Evolutionary conservation across 2,888 invertebrate species (phyloP), one percentile per base, ranked within the genome.

Genomic region (Drosophila fungiperda): DNA sequence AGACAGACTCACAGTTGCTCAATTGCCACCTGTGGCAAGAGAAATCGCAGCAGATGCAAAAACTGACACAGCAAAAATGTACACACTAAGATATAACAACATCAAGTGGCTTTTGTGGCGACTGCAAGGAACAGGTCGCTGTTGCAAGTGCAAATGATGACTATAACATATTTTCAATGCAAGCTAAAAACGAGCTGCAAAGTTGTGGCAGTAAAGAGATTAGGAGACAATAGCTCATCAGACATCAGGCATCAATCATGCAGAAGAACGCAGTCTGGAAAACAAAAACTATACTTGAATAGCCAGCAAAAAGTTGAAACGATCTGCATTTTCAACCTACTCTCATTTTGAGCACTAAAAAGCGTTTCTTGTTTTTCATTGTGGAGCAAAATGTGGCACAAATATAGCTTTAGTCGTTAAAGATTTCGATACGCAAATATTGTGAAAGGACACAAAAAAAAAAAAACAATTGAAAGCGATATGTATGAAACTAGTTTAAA

Each of bases 211-310:
- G 11, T 12, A n/a, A 8, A 55, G 61, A 66, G 48, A 52, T 15
- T 29, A 23, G 32, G n/a, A 76, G 64, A 76, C 76, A 76, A 74
- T 68, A 38, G 64, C 38, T 38, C 40, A 61, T 50, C 52, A 40
- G 12, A 48, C 17, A 29, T 29, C 29, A 64, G 58, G 38, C 76
- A 79, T 76, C 76, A 79, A 79, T 76, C 76, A 76, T 62, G 53
- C 63, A 32, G 49, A 49, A 63, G 73, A 76, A 72, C 62, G 53
- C 45, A 29, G 45, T 42, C 45, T 32, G 23, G 4, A 23, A 6
- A 9, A 54, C 17, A 68, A 50, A 71, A 72, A 45, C 45, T 72
- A 26, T 38, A 66, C 23, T 64, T 63, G 42, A 23, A 32, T 32
- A n/a, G 40, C 8, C 33, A 9, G 42, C 35, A 68, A 68, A 68